Evolutionary conservation across 1,140 invertebrate genomes (phyloP), one percentile per base, ranked within the genome.

Genomic region (Heliothis virescens): DNA sequence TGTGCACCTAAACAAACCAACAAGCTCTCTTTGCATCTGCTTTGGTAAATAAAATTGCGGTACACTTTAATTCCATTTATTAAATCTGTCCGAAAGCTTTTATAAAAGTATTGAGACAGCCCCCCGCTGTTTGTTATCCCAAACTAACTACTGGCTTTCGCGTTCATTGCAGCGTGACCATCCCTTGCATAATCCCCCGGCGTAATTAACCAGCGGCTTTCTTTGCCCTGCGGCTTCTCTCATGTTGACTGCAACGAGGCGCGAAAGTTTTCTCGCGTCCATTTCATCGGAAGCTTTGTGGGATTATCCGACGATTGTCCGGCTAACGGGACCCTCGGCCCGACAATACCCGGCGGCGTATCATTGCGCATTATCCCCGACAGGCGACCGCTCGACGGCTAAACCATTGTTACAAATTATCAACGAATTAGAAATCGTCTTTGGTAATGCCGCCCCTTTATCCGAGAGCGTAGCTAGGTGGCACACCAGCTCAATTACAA

Each of bases 401-500:
- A 65, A 18, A 47, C 77, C 79, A 91, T 94, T 93, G 91, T 94
- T 87, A 82, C 82, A 85, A 93, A 93, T 93, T 92, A 93, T 86
- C 86, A 85, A 85, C 91, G 92, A 93, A 93, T 94, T 93, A 94
- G 85, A 93, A 91, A 90, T 85, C 87, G 75, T 75, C 87, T 89
- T 92, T 90, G 81, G 76, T 71, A 60, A 63, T 75, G 82, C 88
- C 89, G 90, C 84, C 87, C 72, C 52, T 80, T 85, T 86, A 86
- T 89, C 84, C 75, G 80, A 85, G 81, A 87, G 90, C 90, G 93
- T 94, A 94, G 90, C 92, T 93, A 94, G 93, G 93, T 94, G 93
- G 93, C 93, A 90, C 85, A 80, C 75, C 67, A 53, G 59, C 79
- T 79, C 80, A 85, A 84, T 82, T 80, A 83, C 29, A 63, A 79